These are phyloP conservation scores for Peromyscus polionotus DNA, from an alignment of 2,113 vertebrate species.

Conservation along the genomic window DNA sequence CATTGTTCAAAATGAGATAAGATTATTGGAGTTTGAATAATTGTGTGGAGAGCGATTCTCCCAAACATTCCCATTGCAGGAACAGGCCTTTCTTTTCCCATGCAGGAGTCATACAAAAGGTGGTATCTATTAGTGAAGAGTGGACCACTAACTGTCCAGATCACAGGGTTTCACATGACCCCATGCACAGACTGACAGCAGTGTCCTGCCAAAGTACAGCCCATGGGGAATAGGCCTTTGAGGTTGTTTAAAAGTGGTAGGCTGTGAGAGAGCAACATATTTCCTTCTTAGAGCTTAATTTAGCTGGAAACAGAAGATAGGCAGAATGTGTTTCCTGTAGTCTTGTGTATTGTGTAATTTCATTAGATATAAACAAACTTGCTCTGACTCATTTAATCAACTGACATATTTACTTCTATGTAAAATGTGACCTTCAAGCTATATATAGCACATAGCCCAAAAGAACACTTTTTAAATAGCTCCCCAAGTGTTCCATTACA, in stretches of 20 bases:
- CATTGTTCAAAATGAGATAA: slow-evolving; percentile 35
- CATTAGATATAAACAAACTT: slow-evolving; percentile 74
- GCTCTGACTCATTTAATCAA: slow-evolving; percentile 61
- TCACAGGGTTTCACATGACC: slow-evolving; percentile 79
- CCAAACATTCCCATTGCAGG: neutral
- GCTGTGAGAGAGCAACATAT: slow-evolving; percentile 72
- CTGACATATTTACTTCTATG: slow-evolving; percentile 60
- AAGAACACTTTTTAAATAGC: slow-evolving; percentile 53
- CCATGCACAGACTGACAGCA: slow-evolving; percentile 33
- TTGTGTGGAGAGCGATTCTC: neutral
- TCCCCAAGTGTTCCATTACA: neutral
- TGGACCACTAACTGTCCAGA: slow-evolving; percentile 47
- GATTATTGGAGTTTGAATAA: neutral
- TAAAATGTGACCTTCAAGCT: slow-evolving; percentile 65
- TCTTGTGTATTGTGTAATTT: slow-evolving; percentile 68
- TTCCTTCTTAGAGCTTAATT: slow-evolving; percentile 79
- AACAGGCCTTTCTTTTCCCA: slow-evolving; percentile 62
- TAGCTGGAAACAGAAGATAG: slow-evolving; percentile 78
- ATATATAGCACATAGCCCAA: neutral
- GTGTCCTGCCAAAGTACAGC: slow-evolving; percentile 73
- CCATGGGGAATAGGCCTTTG: slow-evolving; percentile 77
- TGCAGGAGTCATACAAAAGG: neutral
- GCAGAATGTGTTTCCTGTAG: slow-evolving; percentile 75
- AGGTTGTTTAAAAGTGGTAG: slow-evolving; percentile 76
- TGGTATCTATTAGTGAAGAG: slow-evolving; percentile 33